Evolutionary conservation across 2,888 invertebrate genomes (phyloP).

Genomic region (Buathra laborator): DNA sequence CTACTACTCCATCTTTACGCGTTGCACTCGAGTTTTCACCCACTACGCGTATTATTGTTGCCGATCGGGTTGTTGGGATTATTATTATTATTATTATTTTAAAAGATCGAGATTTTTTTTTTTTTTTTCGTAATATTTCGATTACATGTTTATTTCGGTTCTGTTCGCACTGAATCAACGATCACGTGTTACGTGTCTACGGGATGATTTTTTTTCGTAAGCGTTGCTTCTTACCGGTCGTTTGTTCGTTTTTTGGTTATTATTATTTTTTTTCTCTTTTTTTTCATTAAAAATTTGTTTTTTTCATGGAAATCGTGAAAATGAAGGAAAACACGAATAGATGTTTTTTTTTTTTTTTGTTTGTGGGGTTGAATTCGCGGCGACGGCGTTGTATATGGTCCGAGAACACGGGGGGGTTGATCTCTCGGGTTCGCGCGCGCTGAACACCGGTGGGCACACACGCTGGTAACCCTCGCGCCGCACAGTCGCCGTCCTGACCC

Average conservation of each 20-base stretch:
- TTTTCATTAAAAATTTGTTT: background rate
- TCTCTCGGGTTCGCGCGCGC: conserved; percentile 17
- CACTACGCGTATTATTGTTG: background rate
- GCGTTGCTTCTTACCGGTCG: background rate
- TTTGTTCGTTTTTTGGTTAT: background rate
- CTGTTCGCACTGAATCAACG: conserved; percentile 10
- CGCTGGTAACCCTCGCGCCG: conserved; percentile 24
- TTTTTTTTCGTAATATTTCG: background rate
- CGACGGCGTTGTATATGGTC: background rate
- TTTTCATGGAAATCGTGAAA: background rate
- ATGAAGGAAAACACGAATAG: background rate
- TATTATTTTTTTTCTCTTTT: background rate
- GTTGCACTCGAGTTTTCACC: conserved; percentile 14
- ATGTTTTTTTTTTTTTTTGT: background rate
- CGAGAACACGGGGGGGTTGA: background rate
- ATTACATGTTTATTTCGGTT: background rate
- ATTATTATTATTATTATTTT: background rate
- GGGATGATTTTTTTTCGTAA: background rate
- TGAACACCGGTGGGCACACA: conserved; percentile 3
- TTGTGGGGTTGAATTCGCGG: background rate
- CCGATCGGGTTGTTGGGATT: background rate
- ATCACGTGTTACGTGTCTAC: conserved; percentile 1
- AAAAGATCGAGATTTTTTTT: background rate
- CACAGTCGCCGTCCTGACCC: conserved; percentile 1
- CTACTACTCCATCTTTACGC: conserved; percentile 21